Base-by-base conservation (phyloP, 1,140 invertebrate genomes). In the Nylanderia fulva region DNA sequence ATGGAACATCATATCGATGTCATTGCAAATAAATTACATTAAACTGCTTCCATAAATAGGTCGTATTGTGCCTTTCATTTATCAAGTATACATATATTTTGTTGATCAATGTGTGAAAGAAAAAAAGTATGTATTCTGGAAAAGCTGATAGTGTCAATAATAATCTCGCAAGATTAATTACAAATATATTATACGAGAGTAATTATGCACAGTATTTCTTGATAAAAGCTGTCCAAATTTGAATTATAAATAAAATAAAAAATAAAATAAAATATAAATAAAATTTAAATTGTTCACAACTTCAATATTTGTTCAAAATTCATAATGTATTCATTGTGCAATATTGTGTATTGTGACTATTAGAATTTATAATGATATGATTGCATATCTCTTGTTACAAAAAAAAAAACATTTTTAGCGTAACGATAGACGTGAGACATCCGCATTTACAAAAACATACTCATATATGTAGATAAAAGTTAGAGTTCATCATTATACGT, bases 391-490 rank as follows among this genome's bases (percentile, higher is more conserved):
- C 15, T 66, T 33, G 9, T 69, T 69, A 80, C n/a, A n/a, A n/a
- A n/a, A n/a, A n/a, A n/a, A n/a, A n/a, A n/a, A n/a, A n/a, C n/a
- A n/a, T n/a, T n/a, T n/a, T n/a, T n/a, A 69, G 3, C 4, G 45
- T 56, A 21, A 60, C 42, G 18, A 8, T 27, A 33, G 18, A 21
- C 36, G 54, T 7, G 64, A 61, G n/a, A 72, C 15, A 8, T 27
- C 8, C 1, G 4, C 4, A 58, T 58, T 13, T 13, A 24, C 21
- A n/a, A 48, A 45, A 52, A n/a, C 6, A 36, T 15, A 68, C 18
- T 42, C 39, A 24, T 90, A n/a, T n/a, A n/a, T n/a, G 89, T 21
- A 68, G 84, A 68, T 8, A 60, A 0, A n/a, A 39, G 24, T 42
- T 9, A 24, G 18, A 63, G 18, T 63, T 76, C 48, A 76, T 76